Evolutionary conservation across 1,140 invertebrate genomes (phyloP).

Genomic region (Drosophila ercepeae): DNA sequence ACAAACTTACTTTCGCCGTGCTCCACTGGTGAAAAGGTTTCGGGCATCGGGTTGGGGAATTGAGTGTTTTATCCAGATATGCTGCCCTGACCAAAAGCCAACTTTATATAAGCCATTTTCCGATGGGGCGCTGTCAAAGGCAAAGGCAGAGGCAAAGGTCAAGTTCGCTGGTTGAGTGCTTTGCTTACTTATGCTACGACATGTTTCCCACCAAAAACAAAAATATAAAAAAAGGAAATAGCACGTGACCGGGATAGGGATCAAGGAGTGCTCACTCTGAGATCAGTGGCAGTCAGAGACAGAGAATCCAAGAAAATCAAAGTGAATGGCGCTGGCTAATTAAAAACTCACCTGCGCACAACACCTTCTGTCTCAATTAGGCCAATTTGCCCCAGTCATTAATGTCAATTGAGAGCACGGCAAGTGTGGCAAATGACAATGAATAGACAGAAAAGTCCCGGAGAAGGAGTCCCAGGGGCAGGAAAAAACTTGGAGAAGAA

Average conservation of each 20-base stretch:
- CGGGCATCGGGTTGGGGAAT: slow-evolving; percentile 27
- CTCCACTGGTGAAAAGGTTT: slow-evolving; percentile 22
- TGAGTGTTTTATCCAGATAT: slow-evolving; percentile 51
- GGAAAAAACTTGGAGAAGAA: slow-evolving; percentile 4
- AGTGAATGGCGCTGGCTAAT: slow-evolving; percentile 52
- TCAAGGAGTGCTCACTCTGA: slow-evolving; percentile 13
- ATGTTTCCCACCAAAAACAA: slow-evolving; percentile 12
- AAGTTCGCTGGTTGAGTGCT: slow-evolving; percentile 45
- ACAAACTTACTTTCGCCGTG: background rate
- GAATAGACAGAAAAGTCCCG: slow-evolving; percentile 65
- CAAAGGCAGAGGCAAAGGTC: slow-evolving; percentile 53
- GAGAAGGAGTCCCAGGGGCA: no score
- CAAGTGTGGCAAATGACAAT: slow-evolving; percentile 75
- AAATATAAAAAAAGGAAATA: background rate
- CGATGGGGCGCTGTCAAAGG: slow-evolving; percentile 39
- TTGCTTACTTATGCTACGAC: slow-evolving; percentile 42
- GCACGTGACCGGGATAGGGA: slow-evolving; percentile 42
- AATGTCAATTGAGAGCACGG: slow-evolving; percentile 66
- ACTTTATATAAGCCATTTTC: slow-evolving; percentile 45
- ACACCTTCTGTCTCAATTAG: slow-evolving; percentile 71
- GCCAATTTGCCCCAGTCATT: slow-evolving; percentile 68
- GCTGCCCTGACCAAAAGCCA: slow-evolving; percentile 16
- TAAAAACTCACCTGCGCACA: slow-evolving; percentile 49
- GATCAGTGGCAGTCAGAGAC: background rate
- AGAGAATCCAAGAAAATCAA: slow-evolving; percentile 32